A percentile compares a stretch with the other conserved stretches of the same genome.
phyloP scores from a whole-genome alignment of 2,888 invertebrate genomes.

The Thereva unica region DNA sequence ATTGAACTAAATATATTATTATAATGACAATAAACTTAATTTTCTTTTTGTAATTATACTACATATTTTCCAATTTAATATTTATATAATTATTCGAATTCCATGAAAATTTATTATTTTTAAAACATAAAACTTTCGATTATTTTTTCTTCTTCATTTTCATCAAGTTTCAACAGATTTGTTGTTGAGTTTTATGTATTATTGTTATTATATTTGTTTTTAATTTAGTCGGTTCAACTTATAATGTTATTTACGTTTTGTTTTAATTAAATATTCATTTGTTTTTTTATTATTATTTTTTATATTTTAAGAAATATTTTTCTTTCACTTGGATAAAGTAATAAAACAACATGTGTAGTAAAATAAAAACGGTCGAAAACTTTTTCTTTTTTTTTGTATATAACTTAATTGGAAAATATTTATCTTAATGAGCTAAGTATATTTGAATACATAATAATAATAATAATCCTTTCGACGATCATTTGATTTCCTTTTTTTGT shows the following conservation, averaged over 20 bases:
- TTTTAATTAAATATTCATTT: too few species aligned
- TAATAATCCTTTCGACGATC: constrained; percentile 7
- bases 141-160: neutral
- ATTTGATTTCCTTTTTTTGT: neutral
- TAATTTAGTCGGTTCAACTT: too few species aligned
- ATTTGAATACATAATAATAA: constrained; percentile 6
- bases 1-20: constrained; percentile 23
- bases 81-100: too few species aligned
- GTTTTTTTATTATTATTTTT: too few species aligned
- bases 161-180: too few species aligned
- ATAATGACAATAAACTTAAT: too few species aligned
- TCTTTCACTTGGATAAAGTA: too few species aligned
- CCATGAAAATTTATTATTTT: too few species aligned
- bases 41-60: neutral
- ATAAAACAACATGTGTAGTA: neutral
- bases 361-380: neutral
- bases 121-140: constrained; percentile 2
- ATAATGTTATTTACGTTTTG: too few species aligned
- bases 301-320: too few species aligned
- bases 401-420: constrained; percentile 12
- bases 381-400: neutral
- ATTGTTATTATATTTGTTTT: too few species aligned
- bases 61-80: constrained; percentile 21
- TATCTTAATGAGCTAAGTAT: constrained; percentile 17
- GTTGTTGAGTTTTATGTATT: too few species aligned